Base-by-base conservation (phyloP, 1,140 invertebrate genomes). In the Drosophila nigromelanica region DNA sequence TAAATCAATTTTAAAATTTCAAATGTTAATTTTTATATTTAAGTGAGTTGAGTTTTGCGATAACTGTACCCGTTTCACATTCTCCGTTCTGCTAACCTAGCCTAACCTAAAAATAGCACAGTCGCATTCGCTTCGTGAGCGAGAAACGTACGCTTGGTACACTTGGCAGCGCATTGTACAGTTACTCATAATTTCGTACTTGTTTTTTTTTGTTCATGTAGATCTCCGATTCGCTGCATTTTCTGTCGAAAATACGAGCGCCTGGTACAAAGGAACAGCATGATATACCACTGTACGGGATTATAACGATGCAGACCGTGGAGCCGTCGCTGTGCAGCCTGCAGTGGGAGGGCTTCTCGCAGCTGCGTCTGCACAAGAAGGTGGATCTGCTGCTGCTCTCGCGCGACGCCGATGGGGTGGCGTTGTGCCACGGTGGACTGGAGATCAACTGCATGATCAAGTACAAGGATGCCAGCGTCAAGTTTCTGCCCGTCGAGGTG, bases 291-390 rank as follows among this genome's bases (percentile, higher is more conserved):
- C 59, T 94, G 2, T 93, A 92, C 70, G 93, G 93, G 10, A 92
- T 93, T 8, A 92, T 94, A 7, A 93, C 93, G 3, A 94, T 94
- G 18, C 93, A 94, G 61, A 93, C 92, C 2, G 93, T 94, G 0
- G 94, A 94, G n/a, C 93, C 94, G 0, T 86, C 93, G 0, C 85
- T 93, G 37, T 94, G 94, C 67, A 80, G 93, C 3, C 74, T 95
- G 1, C 81, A 92, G 48, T 92, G 92, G 54, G 93, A 94, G 79
- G 94, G 90, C 2, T 85, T 91, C 35, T 76, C 85, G 0, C 89
- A 91, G 63, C 64, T 91, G 37, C 87, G 93, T 4, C 91, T 93
- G 27, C 93, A 94, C 47, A 91, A 92, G 55, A 92, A 92, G 73
- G 91, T 92, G 2, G 93, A 93, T 59, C 77, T 93, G 5, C 50